Conservation (phyloP, 2,888 invertebrate genomes). For the Heliconius charithonia region DNA sequence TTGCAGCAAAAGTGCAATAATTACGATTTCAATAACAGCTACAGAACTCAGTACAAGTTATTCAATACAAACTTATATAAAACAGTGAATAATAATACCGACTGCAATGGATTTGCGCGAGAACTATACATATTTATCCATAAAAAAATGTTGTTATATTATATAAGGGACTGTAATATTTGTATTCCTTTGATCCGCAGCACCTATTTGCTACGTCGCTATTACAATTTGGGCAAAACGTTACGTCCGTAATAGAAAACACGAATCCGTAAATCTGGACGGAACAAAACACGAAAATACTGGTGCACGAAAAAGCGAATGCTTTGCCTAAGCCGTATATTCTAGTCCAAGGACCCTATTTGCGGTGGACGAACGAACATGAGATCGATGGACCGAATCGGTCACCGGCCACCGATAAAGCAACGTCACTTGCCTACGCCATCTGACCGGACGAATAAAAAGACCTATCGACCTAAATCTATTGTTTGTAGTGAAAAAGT, state of each 20-base stretch:
- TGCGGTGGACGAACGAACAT: conserved; percentile 51
- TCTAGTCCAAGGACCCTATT: conserved; percentile 54
- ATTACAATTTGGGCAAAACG: conserved; percentile 24
- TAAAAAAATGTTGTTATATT: neutral
- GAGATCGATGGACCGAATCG: conserved; percentile 51
- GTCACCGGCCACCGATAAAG: conserved; percentile 48
- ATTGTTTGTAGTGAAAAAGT: conserved; percentile 44
- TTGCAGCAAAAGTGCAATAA: neutral
- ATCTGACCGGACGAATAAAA: conserved; percentile 48
- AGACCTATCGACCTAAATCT: conserved; percentile 45
- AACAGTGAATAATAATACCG: no score
- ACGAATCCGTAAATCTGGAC: conserved; percentile 35
- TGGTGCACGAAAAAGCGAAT: conserved; percentile 48
- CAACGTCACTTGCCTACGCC: conserved; percentile 49
- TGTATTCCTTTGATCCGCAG: neutral
- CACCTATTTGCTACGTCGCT: conserved; percentile 22
- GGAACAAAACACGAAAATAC: conserved; percentile 44
- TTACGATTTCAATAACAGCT: neutral
- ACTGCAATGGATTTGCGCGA: no score
- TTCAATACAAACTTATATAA: no score
- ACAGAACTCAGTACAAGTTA: no score
- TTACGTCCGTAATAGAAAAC: conserved; percentile 30
- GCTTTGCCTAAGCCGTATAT: conserved; percentile 49
- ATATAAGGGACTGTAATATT: neutral
- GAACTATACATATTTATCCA: no score